Conservation (phyloP, 1,140 invertebrate genomes). For the Aphis craccivora region DNA sequence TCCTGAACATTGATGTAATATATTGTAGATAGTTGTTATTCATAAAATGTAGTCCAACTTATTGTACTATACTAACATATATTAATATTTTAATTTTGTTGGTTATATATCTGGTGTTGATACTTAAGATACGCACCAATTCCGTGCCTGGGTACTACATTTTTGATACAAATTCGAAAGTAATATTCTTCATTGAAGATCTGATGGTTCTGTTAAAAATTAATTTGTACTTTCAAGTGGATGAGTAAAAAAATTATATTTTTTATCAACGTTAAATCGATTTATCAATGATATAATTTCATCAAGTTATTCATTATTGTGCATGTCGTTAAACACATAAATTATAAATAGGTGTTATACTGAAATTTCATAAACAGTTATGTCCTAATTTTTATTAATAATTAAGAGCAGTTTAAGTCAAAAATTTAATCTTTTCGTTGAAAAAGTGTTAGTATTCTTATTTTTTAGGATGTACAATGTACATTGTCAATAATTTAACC, state of each 20-base stretch:
- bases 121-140: conserved; percentile 25
- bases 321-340: not conserved
- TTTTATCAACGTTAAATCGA: not conserved
- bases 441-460: not conserved
- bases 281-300: not conserved
- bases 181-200: not conserved
- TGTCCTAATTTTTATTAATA: not conserved
- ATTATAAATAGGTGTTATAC: not conserved
- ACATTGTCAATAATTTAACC: not conserved
- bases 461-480: not conserved
- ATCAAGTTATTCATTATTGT: not conserved
- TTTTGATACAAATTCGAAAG: not conserved
- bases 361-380: not conserved
- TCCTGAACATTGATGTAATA: not conserved
- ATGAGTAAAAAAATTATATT: not conserved
- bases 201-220: not conserved
- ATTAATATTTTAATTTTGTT: not conserved
- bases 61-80: not conserved
- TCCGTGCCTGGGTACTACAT: not conserved
- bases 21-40: not conserved
- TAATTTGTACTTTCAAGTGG: conserved; percentile 11
- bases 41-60: not conserved
- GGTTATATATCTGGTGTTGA: not conserved
- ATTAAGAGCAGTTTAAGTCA: not conserved
- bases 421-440: not conserved